Base-by-base conservation (phyloP, 2,113 vertebrate species). In the Gnathonemus longibarbis region DNA sequence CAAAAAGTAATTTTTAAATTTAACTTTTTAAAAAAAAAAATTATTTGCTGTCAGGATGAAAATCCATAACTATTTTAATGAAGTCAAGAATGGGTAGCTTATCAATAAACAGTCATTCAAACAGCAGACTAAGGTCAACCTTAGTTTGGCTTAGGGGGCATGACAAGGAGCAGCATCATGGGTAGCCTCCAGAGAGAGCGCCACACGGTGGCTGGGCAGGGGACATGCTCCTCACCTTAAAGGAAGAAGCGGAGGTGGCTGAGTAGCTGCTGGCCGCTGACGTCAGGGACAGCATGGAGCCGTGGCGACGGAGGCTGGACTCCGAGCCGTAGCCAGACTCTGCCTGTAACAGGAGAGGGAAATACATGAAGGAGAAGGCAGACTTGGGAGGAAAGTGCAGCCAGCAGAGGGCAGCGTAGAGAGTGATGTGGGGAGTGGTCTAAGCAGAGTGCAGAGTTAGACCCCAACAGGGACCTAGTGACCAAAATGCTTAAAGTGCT, bases 291-390 rank as follows among this genome's bases (percentile, higher is more conserved):
- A 98, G 96, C 97, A 98, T 98, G 89, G 98, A 99, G 92, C 98
- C 98, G 92, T 99, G 98, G 89, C 98, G 96, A 24, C 98, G 96
- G 91, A 99, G 96, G 90, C 98, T 99, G 88, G 98, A 98, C 92
- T 99, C 98, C 0, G 98, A 99, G 89, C 98, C 98, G 93, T 99
- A 99, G 66, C 98, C 98, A 87, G 98, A 98, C 95, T 99, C 98
- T 27, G 96, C 97, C 98, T 99, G 46, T 91, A 95, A 7, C 56
- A 0, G 2, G 87, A 1, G 87, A 35, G 2, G n/a, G 27, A 3
- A 52, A 46, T 7, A 5, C 3, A 24, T 45, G 21, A 42, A 48
- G 80, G 7, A 3, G 2, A n/a, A 31, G 9, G 24, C 45, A 88
- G 31, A 96, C 13, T 5, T 39, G 70, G 70, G 31, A 39, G 70